These are phyloP conservation scores for Pseudomugil tenellus DNA, from an alignment of 2,797 vertebrate genomes.

Conservation along the genomic window DNA sequence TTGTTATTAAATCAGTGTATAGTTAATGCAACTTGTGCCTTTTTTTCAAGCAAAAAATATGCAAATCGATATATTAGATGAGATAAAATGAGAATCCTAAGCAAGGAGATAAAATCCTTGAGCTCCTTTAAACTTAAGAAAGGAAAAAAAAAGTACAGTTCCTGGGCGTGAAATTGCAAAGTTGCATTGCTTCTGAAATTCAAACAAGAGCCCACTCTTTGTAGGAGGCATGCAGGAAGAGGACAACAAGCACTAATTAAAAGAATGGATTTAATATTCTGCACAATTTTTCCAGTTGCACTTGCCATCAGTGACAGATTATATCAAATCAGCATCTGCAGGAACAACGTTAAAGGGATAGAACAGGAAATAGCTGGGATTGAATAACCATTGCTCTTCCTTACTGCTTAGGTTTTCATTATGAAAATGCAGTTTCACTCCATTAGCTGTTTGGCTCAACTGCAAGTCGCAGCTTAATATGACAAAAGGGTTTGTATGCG, in stretches of 20 bases:
- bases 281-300: slow-evolving; percentile 61
- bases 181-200: slow-evolving; percentile 30
- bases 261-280: slow-evolving; percentile 65
- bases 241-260: slow-evolving; percentile 69
- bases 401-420: slow-evolving; percentile 80
- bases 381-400: slow-evolving; percentile 76
- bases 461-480: slow-evolving; percentile 75
- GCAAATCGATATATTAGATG: background rate
- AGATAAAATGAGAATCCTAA: background rate
- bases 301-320: slow-evolving; percentile 75
- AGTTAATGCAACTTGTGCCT: background rate
- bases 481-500: slow-evolving; percentile 73
- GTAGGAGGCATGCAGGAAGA: slow-evolving; percentile 34
- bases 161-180: slow-evolving; percentile 3
- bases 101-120: background rate
- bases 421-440: slow-evolving; percentile 82
- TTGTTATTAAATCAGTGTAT: background rate
- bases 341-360: slow-evolving; percentile 62
- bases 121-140: slow-evolving; percentile 4
- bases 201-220: slow-evolving; percentile 36
- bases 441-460: slow-evolving; percentile 81
- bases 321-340: slow-evolving; percentile 64
- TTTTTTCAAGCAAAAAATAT: background rate
- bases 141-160: slow-evolving; percentile 3
- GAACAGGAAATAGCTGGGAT: slow-evolving; percentile 50